Evolutionary conservation across 2,888 invertebrate species (phyloP).

Genomic region (Sminthurides aquaticus): DNA sequence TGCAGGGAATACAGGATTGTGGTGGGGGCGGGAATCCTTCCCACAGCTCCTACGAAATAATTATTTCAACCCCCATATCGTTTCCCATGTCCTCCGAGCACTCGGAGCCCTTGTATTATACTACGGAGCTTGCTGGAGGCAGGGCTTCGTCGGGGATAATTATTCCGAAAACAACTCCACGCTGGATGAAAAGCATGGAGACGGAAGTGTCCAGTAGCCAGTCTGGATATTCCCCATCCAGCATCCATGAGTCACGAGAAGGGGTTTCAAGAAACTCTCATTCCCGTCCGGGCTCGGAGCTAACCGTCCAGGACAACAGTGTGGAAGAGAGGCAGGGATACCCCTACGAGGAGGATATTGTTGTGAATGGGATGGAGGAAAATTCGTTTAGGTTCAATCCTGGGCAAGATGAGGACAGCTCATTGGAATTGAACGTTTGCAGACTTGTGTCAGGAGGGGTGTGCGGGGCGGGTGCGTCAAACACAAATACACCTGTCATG

Average conservation of each 20-base stretch:
- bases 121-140: background rate
- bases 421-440: background rate
- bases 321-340: background rate
- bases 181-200: too few species aligned
- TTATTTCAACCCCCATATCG: background rate
- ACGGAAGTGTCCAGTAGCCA: background rate
- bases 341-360: background rate
- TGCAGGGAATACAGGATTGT: background rate
- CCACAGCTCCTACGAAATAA: background rate
- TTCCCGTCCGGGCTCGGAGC: background rate
- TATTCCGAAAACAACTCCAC: too few species aligned
- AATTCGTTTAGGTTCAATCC: background rate
- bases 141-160: background rate
- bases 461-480: background rate
- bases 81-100: background rate
- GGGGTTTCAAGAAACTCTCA: background rate
- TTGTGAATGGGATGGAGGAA: background rate
- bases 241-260: background rate
- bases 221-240: background rate
- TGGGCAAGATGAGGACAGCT: background rate
- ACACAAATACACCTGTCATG: constrained; percentile 37
- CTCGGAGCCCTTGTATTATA: background rate
- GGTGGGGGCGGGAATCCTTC: background rate
- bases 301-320: background rate
- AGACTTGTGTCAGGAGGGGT: background rate